Base-by-base conservation (phyloP, 2,113 vertebrate genomes). In the Anolis sagrei region DNA sequence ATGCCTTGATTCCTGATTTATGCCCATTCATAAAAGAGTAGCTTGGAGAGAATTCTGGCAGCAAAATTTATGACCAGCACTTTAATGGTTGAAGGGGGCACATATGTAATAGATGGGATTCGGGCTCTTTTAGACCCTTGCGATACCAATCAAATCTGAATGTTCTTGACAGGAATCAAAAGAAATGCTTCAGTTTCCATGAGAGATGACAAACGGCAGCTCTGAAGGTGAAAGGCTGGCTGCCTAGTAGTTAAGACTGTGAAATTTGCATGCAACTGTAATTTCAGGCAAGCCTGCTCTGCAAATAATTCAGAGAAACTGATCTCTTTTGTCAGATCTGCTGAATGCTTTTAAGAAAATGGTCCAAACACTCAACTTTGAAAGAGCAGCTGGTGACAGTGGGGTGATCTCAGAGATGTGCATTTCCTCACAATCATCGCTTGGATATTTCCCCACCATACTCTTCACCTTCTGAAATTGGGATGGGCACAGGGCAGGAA, bases 141-240 rank as follows among this genome's bases (percentile, higher is more conserved):
- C 23, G 74, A 84, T 82, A 27, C 44, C 61, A 61, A 11, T 61
- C 81, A 48, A 70, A 74, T 75, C 44, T 81, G 62, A 87, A 69
- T 13, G 19, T 69, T 70, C 5, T 0, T 1, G n/a, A n/a, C 44
- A 39, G 73, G 75, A 16, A 13, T 68, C 23, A 68, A 61, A 70
- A 11, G 0, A 3, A 62, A 13, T 1, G 34, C 32, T 68, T 68
- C 81, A 2, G 4, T 51, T 72, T 54, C 49, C 75, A 90, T 7
- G 0, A 1, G 36, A 3, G 0, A 4, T 80, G 69, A 80, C 58
- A 73, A 62, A 86, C 34, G 58, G 68, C 76, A 74, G 29, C 69
- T 73, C 32, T 62, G 29, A 73, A 79, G 58, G 68, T 21, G 7
- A 58, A 74, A 10, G 34, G 11, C 34, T 25, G 51, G 25, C n/a